Evolutionary conservation across 1,140 invertebrate species (phyloP), one percentile per base, ranked within the genome.

Genomic region (Contarinia nasturtii): DNA sequence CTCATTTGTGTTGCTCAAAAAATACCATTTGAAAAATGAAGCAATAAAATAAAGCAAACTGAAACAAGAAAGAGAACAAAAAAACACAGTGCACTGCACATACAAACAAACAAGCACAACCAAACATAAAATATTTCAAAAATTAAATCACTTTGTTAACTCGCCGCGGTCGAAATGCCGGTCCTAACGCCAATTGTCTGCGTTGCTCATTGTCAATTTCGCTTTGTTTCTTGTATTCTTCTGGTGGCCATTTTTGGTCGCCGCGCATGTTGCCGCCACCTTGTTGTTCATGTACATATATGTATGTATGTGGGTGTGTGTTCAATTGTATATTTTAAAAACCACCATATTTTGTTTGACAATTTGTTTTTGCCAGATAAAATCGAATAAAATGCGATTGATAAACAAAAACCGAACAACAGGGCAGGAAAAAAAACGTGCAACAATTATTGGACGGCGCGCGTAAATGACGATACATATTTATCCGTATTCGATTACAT

Each of bases 181-280:
- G 82, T 18, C 82, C 81, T 61, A 73, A 77, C 15, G 78, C 77
- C 48, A 85, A 62, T 48, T 77, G 72, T 51, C 75, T 52, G 50
- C 76, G 70, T n/a, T 77, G 75, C 51, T 73, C 72, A 56, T 84
- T 82, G 57, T 86, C 82, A 12, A 74, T 76, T 45, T 72, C 76
- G 40, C 77, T 72, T 53, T 79, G 77, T 50, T 75, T 73, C 59
- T 78, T 82, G 49, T 82, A 78, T 38, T 71, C 69, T 56, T 73
- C 73, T 52, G 82, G 85, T 49, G 83, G 85, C 83, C 83, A 86
- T 66, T 86, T 86, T 61, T 79, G 67, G 58, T 86, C 84, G 54
- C 83, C 83, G 54, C 82, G 74, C 74, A 84, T 81, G 61, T 78
- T 80, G 63, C 75, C 71, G 57, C 80, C 80, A 67, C 78, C 73